Evolutionary conservation across 37 sponge, comb jelly and placozoan species (phyloP).

Genomic region (Spongilla lacustris): DNA sequence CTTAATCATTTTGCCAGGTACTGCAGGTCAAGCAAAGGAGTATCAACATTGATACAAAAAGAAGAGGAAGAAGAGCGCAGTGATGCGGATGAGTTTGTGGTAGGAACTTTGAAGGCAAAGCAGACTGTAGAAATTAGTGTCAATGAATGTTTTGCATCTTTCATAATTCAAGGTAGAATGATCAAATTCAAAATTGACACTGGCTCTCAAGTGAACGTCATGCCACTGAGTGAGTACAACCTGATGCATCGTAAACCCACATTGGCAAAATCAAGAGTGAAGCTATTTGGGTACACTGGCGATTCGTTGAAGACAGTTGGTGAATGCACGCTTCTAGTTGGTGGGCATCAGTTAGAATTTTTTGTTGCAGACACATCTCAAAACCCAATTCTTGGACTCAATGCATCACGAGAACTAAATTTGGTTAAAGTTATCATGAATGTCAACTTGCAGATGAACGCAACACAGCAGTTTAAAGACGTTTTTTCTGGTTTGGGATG

Average conservation of each 20-base stretch:
- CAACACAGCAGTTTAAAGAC: neutral
- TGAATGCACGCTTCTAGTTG: neutral
- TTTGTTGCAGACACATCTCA: neutral
- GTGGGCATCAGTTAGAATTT: neutral
- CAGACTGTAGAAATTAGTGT: neutral
- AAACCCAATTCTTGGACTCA: neutral
- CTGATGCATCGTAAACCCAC: neutral
- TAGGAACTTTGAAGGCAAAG: neutral
- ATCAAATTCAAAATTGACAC: neutral
- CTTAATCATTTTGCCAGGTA: slow-evolving; percentile 58
- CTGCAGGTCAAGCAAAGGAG: slow-evolving; percentile 13
- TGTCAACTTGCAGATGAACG: neutral
- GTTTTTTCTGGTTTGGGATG: slow-evolving; percentile 21
- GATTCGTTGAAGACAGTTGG: neutral
- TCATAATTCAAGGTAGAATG: neutral
- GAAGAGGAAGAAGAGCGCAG: neutral
- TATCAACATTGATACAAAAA: neutral
- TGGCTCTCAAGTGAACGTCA: neutral
- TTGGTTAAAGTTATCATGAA: neutral
- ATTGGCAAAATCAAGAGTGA: neutral
- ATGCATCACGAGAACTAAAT: neutral
- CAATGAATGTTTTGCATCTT: neutral
- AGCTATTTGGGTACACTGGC: neutral
- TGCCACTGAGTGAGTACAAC: neutral
- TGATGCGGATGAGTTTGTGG: neutral